phyloP scores from a whole-genome alignment of 1,140 invertebrate species.

The Penaeus chinensis region DNA sequence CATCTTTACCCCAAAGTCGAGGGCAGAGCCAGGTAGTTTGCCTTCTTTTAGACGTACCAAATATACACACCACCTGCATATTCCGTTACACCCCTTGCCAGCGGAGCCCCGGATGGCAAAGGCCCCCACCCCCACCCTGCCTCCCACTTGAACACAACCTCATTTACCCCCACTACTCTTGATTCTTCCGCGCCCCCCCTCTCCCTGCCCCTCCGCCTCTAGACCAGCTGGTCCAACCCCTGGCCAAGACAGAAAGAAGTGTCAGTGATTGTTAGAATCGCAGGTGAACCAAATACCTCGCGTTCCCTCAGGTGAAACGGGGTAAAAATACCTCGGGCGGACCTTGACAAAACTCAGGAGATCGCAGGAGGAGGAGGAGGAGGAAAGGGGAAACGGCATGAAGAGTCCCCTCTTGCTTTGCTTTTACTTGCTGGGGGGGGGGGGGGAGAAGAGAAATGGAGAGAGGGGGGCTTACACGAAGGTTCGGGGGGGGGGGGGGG shows the following conservation, averaged over 20 bases:
- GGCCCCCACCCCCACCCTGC: neutral
- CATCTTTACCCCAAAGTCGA: conserved; percentile 60
- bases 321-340: conserved; percentile 31
- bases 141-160: conserved; percentile 6
- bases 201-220: neutral
- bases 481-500: neutral
- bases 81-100: conserved; percentile 59
- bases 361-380: neutral
- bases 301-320: conserved; percentile 25
- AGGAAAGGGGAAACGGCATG: neutral
- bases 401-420: neutral
- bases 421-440: no score
- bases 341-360: no score
- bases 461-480: neutral
- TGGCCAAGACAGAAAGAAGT: conserved; percentile 15
- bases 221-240: conserved; percentile 1
- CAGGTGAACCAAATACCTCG: conserved; percentile 36
- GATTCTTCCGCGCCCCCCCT: neutral
- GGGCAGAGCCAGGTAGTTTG: conserved; percentile 54
- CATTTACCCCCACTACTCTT: neutral
- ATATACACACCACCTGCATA: conserved; percentile 61
- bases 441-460: neutral
- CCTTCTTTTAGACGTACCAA: conserved; percentile 54
- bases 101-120: neutral
- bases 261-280: conserved; percentile 28